These are phyloP conservation scores for Miichthys miiuy DNA, from an alignment of 2,797 vertebrate genomes.

Conservation along the genomic window DNA sequence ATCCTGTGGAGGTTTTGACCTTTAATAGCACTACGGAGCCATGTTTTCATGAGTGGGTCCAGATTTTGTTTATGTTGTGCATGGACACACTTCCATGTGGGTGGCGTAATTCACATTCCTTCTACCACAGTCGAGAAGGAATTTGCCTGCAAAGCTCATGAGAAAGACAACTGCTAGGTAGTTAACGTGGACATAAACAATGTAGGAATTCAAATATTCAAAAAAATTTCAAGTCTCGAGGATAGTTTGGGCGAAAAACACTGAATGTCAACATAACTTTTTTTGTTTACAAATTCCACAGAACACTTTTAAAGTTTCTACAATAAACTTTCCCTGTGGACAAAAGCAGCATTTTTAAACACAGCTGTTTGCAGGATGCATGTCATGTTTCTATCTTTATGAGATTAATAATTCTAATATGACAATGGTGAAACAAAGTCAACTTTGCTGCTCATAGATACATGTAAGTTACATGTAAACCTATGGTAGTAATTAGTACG, in stretches of 20 bases:
- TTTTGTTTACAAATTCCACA: background rate
- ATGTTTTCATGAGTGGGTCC: background rate
- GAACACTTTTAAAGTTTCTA: no score
- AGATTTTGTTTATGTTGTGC: background rate
- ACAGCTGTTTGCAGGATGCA: no score
- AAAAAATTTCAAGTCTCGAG: background rate
- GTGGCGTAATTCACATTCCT: background rate
- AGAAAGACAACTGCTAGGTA: background rate
- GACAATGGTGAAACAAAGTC: no score
- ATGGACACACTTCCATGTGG: background rate
- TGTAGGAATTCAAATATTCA: background rate
- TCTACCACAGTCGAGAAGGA: background rate
- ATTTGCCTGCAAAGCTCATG: no score
- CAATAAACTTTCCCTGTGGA: no score
- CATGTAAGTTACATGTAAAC: no score
- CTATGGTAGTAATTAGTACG: no score
- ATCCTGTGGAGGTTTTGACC: background rate
- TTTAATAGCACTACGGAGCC: background rate
- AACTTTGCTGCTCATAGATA: no score
- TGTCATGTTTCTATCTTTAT: no score
- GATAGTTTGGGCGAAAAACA: background rate
- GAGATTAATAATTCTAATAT: no score
- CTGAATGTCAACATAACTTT: background rate
- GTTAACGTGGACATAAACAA: background rate
- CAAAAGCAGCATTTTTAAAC: no score